phyloP scores from a whole-genome alignment of 2,888 invertebrate genomes.

The Ptilodon capucinus region DNA sequence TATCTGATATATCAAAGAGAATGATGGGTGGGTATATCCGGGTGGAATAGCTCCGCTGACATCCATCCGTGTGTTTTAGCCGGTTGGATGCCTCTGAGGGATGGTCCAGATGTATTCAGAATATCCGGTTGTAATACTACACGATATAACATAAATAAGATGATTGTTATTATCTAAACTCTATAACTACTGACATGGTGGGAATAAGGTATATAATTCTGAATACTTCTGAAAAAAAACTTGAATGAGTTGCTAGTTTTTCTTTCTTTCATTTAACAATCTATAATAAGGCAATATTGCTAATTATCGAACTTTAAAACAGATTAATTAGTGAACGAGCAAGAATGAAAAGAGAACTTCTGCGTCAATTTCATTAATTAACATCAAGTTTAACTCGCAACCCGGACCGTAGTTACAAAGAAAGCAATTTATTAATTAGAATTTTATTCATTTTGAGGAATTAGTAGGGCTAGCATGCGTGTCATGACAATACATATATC shows the following conservation, averaged over 20 bases:
- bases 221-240: no score
- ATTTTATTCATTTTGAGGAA: not conserved
- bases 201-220: no score
- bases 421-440: not conserved
- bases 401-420: not conserved
- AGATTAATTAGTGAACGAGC: slow-evolving; percentile 7
- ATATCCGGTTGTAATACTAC: no score
- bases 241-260: no score
- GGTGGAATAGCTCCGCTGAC: not conserved
- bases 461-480: no score
- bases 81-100: not conserved
- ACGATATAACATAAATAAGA: no score
- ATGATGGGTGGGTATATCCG: not conserved
- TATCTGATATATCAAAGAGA: no score
- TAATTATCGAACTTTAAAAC: not conserved
- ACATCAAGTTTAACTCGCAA: slow-evolving; percentile 9
- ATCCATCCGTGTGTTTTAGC: not conserved
- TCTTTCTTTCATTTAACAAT: not conserved
- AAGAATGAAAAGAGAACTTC: slow-evolving; percentile 3
- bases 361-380: slow-evolving; percentile 17
- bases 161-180: no score
- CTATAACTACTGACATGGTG: no score
- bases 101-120: not conserved
- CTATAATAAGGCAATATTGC: not conserved
- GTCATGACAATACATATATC: no score